Evolutionary conservation across 2,113 vertebrate genomes (phyloP).

Genomic region (Grantiella picta): DNA sequence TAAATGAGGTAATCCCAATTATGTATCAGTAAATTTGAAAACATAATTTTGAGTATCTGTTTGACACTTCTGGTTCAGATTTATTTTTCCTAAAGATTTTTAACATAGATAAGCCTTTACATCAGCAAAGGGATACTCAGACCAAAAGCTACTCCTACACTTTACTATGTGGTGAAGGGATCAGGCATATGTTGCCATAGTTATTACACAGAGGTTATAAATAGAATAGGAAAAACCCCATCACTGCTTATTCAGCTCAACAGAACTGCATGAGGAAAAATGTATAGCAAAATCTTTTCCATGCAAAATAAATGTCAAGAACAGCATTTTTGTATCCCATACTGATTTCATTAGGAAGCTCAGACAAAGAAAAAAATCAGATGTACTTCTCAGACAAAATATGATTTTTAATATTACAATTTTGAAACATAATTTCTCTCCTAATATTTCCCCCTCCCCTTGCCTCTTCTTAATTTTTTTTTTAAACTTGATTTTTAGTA

Average conservation of each 20-base stretch:
- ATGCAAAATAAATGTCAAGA: background rate
- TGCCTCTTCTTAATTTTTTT: background rate
- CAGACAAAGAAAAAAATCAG: background rate
- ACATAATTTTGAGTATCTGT: background rate
- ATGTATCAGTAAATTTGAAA: background rate
- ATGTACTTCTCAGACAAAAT: background rate
- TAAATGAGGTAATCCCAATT: background rate
- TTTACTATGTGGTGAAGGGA: background rate
- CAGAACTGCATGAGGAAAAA: background rate
- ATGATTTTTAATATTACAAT: background rate
- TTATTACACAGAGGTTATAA: constrained; percentile 3
- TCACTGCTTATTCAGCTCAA: background rate
- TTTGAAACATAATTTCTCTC: background rate
- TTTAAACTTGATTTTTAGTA: background rate
- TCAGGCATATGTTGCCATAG: constrained; percentile 1
- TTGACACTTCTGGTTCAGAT: background rate
- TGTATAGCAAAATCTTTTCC: background rate
- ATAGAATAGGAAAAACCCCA: background rate
- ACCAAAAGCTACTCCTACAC: background rate
- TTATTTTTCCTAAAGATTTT: background rate
- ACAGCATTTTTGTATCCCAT: background rate
- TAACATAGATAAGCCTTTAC: background rate
- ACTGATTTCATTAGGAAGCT: background rate
- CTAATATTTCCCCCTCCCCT: background rate
- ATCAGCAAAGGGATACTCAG: background rate